Base-by-base conservation (phyloP, 2,888 invertebrate species). In the Habroteleia sp. region DNA sequence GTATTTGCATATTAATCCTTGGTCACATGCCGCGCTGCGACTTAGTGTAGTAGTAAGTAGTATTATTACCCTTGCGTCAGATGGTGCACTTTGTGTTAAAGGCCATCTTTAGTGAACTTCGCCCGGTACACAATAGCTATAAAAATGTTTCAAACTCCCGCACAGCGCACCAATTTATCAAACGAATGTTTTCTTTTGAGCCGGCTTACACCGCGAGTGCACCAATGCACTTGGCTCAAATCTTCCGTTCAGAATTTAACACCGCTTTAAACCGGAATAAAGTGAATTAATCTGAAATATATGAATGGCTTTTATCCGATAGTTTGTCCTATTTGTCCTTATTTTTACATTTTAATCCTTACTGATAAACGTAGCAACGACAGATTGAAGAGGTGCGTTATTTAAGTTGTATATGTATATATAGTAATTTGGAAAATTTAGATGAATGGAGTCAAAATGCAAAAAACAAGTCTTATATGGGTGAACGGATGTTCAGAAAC, bases 1-100 rank as follows among this genome's bases (percentile, higher is more conserved):
- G 79, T 77, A 81, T 83, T 83, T 83, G 79, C 81, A 81, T 81
- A 81, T 81, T 82, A 82, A 82, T 82, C 79, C 77, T 78, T 77
- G 77, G 74, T 76, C 72, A 77, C 79, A 76, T 77, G 76, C 71
- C 54, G 74, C 71, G 58, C 73, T 44, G 44, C 68, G 73, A 73
- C 73, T 72, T 52, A 62, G 46, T 44, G 44, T 42, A 42, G 63
- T 42, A 56, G 63, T 65, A 75, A 66, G 68, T 73, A 76, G 69
- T 58, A 65, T 73, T 46, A 66, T 69, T 74, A 73, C 42, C 62
- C 54, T 46, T 54, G 41, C 75, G 54, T 62, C 62, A 75, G 75
- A 71, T 75, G 66, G 71, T 65, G 54, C 75, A 56, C 72, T 72
- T 72, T 63, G 48, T 39, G 63, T 72, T 71, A 63, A 52, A 62